Base-by-base conservation (phyloP, 92 coral and sea anemone genomes). In the Epizoanthus ramosus region DNA sequence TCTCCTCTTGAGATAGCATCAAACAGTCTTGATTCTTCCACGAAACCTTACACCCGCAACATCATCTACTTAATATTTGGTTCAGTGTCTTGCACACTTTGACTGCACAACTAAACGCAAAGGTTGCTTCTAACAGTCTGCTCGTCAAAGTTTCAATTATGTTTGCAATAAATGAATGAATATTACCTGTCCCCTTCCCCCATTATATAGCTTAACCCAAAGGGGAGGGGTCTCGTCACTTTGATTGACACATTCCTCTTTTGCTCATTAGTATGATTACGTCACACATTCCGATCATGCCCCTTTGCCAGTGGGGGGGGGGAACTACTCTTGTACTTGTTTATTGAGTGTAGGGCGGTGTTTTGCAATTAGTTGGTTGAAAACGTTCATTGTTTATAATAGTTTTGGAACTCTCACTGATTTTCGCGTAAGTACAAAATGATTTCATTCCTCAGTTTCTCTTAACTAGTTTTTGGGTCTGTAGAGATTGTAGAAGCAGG, bases 31-130 rank as follows among this genome's bases (percentile, higher is more conserved):
- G 71, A 6, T 65, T 65, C 71, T 65, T 4, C 37, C 0, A 2
- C 15, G 71, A 65, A 65, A 65, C 71, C 71, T 65, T 65, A 10
- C 71, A 65, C 15, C 71, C 71, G 71, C 71, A 65, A 65, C 71
- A 65, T 6, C 71, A 17, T 10, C 71, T 4, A 24, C 15, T 65
- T 3, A 10, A 6, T 22, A 65, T 65, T 43, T 65, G 71, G 23
- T 65, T 65, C 71, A 65, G 3, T 14, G 8, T 65, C 71, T 65
- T 65, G 15, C 71, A 65, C 14, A 65, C 71, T 65, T 21, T 10
- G 8, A 22, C 43, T 3, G 71, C 71, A 10, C 71, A 65, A 65
- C n/a, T n/a, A n/a, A n/a, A n/a, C n/a, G n/a, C n/a, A n/a, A n/a
- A n/a, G n/a, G n/a, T n/a, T n/a, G n/a, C n/a, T n/a, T n/a, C n/a